Percentiles rank a stretch among this genome's conserved stretches.
These are phyloP conservation scores for Branchipolynoe longqiensis DNA, from an alignment of 2,888 invertebrate species.

Conservation along the genomic window DNA sequence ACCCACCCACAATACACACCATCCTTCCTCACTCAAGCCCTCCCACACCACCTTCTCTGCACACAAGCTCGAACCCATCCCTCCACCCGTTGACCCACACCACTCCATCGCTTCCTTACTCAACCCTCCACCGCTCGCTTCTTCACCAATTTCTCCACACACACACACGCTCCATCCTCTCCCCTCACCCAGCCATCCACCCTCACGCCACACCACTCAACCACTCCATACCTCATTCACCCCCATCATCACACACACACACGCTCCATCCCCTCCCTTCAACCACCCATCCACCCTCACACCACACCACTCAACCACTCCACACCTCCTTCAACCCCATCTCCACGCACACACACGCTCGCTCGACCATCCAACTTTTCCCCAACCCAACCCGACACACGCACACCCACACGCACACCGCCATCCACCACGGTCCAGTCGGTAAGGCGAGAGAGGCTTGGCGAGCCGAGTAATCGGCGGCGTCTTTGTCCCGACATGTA, in stretches of 20 bases:
- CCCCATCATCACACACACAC: background rate
- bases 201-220: background rate
- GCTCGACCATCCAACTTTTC: background rate
- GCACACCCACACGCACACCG: background rate
- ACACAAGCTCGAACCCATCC: background rate
- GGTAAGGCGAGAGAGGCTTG: too few relatives aligned
- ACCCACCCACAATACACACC: background rate
- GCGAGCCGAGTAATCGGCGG: constrained; percentile 15
- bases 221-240: background rate
- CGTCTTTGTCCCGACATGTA: constrained; percentile 20
- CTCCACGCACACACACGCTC: background rate
- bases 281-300: background rate
- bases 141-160: too few relatives aligned
- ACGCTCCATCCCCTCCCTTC: background rate
- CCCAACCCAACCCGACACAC: background rate
- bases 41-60: background rate
- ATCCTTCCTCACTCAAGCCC: background rate
- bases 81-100: background rate
- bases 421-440: background rate
- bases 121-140: too few relatives aligned
- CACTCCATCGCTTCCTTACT: too few relatives aligned
- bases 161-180: too few relatives aligned
- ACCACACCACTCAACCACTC: background rate
- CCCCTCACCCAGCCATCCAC: background rate
- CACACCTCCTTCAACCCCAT: background rate